These are phyloP conservation scores for Eonycteris spelaea DNA, from an alignment of 2,113 vertebrate genomes.

Conservation along the genomic window DNA sequence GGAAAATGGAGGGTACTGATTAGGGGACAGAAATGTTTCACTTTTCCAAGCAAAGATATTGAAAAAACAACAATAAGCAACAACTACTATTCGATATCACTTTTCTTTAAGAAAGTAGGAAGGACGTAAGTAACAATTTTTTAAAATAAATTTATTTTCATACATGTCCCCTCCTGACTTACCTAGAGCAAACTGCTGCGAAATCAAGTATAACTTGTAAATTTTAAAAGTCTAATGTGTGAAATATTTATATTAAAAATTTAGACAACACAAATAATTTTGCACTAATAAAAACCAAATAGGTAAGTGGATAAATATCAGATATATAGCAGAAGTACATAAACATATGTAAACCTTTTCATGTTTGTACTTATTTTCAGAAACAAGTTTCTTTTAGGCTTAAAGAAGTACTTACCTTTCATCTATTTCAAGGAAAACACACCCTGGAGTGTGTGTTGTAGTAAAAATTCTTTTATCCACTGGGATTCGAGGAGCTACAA, in stretches of 20 bases:
- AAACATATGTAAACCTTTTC: background rate
- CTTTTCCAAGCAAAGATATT: conserved; percentile 15
- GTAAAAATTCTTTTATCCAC: conserved; percentile 94
- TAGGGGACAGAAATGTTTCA: background rate
- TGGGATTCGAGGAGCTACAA: conserved; percentile 90
- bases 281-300: background rate
- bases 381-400: background rate
- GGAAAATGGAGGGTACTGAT: background rate
- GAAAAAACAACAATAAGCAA: background rate
- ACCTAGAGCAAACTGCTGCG: background rate
- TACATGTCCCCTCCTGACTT: too few relatives aligned
- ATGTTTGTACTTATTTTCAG: background rate
- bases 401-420: conserved; percentile 85
- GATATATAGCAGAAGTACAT: accelerated
- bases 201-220: background rate
- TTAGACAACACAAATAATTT: background rate
- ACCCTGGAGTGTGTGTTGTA: conserved; percentile 92
- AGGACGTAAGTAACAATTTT: background rate
- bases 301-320: background rate
- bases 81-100: background rate
- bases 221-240: background rate
- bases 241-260: background rate
- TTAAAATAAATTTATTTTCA: background rate
- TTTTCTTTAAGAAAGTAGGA: background rate
- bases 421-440: conserved; percentile 93